Evolutionary conservation across 92 coral and sea anemone species (phyloP).

Genomic region (Porites divaricata): DNA sequence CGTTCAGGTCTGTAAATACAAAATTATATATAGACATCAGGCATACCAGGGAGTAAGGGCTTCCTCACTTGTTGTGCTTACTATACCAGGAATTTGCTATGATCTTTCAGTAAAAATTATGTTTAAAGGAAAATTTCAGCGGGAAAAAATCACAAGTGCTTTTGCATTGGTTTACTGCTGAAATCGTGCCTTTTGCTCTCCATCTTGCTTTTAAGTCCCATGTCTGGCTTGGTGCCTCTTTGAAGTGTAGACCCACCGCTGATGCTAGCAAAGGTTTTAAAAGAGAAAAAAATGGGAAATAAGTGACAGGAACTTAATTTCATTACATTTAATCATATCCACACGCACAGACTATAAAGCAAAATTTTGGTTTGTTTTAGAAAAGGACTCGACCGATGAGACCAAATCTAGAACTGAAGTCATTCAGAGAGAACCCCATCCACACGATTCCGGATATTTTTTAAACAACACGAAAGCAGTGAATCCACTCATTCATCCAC

Average conservation of each 20-base stretch:
- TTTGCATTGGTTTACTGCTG: too few species aligned
- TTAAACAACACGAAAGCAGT: too few species aligned
- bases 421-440: too few species aligned
- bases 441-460: too few species aligned
- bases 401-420: too few species aligned
- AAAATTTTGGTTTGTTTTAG: too few species aligned
- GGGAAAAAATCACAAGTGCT: too few species aligned
- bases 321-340: not conserved
- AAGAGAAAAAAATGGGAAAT: not conserved
- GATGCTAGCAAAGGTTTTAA: not conserved
- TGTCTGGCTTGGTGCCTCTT: not conserved
- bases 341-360: too few species aligned
- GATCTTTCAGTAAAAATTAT: too few species aligned
- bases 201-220: constrained; percentile 16
- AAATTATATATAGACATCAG: not conserved
- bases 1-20: constrained; percentile 4
- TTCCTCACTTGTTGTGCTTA: not conserved
- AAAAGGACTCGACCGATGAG: too few species aligned
- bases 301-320: not conserved
- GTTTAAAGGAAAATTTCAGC: too few species aligned
- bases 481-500: too few species aligned
- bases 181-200: not conserved
- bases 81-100: not conserved
- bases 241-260: constrained; percentile 33
- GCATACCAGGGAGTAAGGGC: not conserved